A percentile compares a stretch with the other conserved stretches of the same genome.
phyloP scores from a whole-genome alignment of 2,113 vertebrate genomes.

The Collichthys lucidus region DNA sequence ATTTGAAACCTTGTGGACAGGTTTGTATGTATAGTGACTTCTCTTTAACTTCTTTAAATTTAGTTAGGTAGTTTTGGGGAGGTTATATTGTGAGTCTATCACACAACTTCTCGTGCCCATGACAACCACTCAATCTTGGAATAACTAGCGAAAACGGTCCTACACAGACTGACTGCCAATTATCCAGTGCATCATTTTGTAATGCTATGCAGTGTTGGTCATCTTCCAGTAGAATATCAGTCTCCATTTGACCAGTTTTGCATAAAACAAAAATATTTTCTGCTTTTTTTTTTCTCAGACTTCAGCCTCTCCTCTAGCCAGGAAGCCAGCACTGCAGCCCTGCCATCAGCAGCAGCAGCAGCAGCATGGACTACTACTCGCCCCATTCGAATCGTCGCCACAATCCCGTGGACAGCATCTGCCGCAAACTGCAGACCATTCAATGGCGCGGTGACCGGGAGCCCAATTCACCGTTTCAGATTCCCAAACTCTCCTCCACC shows the following conservation, averaged over 20 bases:
- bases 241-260: no score
- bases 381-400: constrained; percentile 80
- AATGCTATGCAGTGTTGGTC: not conserved
- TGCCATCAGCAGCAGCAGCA: constrained; percentile 32
- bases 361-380: constrained; percentile 76
- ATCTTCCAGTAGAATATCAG: not conserved
- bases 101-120: not conserved
- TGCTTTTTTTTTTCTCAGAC: constrained; percentile 52
- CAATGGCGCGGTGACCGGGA: constrained; percentile 85
- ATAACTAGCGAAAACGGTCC: not conserved
- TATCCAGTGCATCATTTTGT: not conserved
- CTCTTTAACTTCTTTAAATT: not conserved
- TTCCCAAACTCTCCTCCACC: constrained; percentile 87
- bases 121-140: not conserved
- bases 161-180: not conserved
- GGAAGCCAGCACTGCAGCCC: constrained; percentile 35
- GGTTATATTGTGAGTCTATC: not conserved
- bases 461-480: constrained; percentile 84
- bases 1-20: not conserved
- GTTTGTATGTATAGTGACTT: not conserved
- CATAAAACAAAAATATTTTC: not conserved
- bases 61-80: not conserved
- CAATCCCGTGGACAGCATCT: constrained; percentile 93
- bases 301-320: constrained; percentile 55
- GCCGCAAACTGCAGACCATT: constrained; percentile 91